Evolutionary conservation across 2,797 vertebrate species (phyloP).

Genomic region (Jordanella pulchra): DNA sequence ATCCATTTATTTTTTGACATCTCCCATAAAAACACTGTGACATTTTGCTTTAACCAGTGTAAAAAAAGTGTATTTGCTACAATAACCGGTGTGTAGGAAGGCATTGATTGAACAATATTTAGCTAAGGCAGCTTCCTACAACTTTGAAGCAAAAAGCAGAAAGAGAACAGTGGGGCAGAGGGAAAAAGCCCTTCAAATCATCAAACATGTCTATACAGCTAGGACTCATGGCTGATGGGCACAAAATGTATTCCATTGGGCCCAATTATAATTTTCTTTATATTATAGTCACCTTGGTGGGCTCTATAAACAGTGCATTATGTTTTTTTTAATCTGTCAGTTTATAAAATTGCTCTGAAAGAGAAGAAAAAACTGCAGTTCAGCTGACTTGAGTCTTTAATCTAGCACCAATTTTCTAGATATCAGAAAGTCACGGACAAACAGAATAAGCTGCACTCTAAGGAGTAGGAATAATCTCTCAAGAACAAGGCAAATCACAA

Average conservation of each 20-base stretch:
- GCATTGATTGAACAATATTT: neutral
- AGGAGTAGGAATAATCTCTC: slow-evolving; percentile 42
- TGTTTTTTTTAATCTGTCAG: neutral
- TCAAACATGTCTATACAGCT: neutral
- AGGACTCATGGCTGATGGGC: rapidly evolving
- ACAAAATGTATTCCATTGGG: neutral
- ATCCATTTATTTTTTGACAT: neutral
- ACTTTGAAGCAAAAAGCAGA: neutral
- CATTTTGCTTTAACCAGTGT: neutral
- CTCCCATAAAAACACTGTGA: neutral
- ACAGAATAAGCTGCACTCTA: slow-evolving; percentile 15
- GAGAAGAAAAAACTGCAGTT: neutral
- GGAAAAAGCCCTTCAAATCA: neutral
- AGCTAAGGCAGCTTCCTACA: neutral
- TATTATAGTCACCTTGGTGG: neutral
- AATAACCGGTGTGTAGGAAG: neutral
- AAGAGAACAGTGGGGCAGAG: too few species aligned
- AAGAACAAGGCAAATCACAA: slow-evolving; percentile 34
- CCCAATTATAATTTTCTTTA: neutral
- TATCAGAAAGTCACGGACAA: slow-evolving; percentile 32
- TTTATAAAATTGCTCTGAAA: neutral
- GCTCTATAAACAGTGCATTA: neutral
- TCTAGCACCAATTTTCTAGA: slow-evolving; percentile 22
- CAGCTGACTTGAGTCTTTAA: slow-evolving; percentile 8
- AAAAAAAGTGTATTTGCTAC: neutral